These are phyloP conservation scores for Scaptomyza pallida DNA, from an alignment of 1,140 invertebrate genomes.

Conservation along the genomic window DNA sequence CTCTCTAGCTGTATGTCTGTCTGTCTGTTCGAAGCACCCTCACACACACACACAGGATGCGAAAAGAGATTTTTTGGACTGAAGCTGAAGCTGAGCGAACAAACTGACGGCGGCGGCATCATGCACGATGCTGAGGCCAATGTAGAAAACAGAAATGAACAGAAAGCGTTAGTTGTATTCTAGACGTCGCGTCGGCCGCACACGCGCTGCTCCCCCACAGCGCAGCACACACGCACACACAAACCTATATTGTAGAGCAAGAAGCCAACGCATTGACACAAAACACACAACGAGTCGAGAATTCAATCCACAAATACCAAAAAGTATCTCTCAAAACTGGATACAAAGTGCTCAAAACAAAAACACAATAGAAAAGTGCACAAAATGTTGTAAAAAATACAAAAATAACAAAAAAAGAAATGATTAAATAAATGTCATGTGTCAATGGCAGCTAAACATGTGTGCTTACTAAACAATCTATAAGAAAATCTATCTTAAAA, in stretches of 20 bases:
- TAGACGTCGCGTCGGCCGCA: slow-evolving; percentile 83
- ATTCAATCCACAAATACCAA: too few relatives aligned
- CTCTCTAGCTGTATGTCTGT: slow-evolving; percentile 19
- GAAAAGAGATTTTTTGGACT: slow-evolving; percentile 19
- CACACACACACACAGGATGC: neutral
- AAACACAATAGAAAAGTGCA: slow-evolving; percentile 18
- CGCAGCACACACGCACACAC: slow-evolving; percentile 18
- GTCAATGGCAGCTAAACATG: slow-evolving; percentile 57
- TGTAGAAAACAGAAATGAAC: slow-evolving; percentile 53
- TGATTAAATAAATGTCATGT: slow-evolving; percentile 4
- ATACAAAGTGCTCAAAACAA: slow-evolving; percentile 28
- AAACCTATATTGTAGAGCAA: slow-evolving; percentile 3
- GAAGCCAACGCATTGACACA: slow-evolving; percentile 61
- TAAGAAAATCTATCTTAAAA: neutral
- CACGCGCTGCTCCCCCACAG: slow-evolving; percentile 77
- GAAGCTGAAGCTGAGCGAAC: slow-evolving; percentile 1
- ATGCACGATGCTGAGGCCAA: slow-evolving; percentile 17
- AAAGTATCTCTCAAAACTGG: slow-evolving; percentile 31
- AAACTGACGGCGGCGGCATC: neutral
- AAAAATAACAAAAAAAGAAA: slow-evolving; percentile 1
- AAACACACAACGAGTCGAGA: slow-evolving; percentile 39
- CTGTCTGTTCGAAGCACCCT: slow-evolving; percentile 36
- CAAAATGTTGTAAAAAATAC: slow-evolving; percentile 15
- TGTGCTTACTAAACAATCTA: slow-evolving; percentile 49
- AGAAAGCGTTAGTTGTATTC: slow-evolving; percentile 67